Evolutionary conservation across 2,797 vertebrate genomes (phyloP).

Genomic region (Paguma larvata): DNA sequence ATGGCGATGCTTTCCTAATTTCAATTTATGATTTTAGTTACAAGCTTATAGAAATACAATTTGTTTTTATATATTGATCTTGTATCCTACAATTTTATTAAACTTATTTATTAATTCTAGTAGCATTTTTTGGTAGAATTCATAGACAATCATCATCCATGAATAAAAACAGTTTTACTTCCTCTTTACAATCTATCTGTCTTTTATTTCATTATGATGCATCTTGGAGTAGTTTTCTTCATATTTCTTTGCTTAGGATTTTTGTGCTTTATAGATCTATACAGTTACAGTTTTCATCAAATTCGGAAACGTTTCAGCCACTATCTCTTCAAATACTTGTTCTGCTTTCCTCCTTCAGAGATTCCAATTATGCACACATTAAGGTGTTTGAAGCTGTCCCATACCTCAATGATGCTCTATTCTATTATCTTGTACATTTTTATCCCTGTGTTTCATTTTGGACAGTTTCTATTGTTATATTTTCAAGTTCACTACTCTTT

Average conservation of each 20-base stretch:
- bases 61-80: background rate
- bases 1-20: conserved; percentile 9
- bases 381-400: background rate
- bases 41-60: background rate
- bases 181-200: background rate
- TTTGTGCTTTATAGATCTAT: background rate
- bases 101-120: background rate
- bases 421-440: background rate
- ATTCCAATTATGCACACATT: background rate
- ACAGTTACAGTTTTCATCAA: background rate
- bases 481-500: background rate
- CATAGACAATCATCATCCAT: background rate
- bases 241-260: background rate
- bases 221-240: background rate
- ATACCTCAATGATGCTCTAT: background rate
- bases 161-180: background rate
- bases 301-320: background rate
- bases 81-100: background rate
- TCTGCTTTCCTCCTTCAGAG: background rate
- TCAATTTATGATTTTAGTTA: background rate
- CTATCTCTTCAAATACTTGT: background rate
- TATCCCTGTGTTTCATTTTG: background rate
- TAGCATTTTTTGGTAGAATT: background rate
- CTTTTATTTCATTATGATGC: background rate
- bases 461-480: background rate